Conservation (phyloP, 2,888 invertebrate species). For the Dynastes grantii region DNA sequence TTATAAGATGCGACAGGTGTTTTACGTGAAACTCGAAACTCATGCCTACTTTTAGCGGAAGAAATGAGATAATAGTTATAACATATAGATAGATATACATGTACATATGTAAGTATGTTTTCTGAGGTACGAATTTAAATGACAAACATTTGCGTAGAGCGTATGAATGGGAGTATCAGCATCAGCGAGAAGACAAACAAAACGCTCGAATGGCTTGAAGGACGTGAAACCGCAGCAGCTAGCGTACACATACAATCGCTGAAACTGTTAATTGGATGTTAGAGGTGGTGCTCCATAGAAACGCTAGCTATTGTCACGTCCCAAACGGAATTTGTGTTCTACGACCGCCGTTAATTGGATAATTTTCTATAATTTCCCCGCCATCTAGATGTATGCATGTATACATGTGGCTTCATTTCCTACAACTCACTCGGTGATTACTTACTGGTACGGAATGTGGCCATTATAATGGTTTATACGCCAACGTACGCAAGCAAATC, state of each 20-base stretch:
- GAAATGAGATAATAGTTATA: background rate
- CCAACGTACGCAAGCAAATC: too few species aligned
- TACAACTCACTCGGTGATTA: constrained; percentile 2
- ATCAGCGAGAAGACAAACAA: constrained; percentile 30
- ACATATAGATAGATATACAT: background rate
- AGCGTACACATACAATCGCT: constrained; percentile 57
- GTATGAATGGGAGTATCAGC: constrained; percentile 32
- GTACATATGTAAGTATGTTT: background rate
- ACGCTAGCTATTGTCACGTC: constrained; percentile 63
- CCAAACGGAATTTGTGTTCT: constrained; percentile 56
- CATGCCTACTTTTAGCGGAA: background rate
- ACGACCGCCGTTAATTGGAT: constrained; percentile 30
- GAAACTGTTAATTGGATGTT: constrained; percentile 62
- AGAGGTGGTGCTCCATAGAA: constrained; percentile 58
- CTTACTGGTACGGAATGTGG: constrained; percentile 2
- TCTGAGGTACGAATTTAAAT: constrained; percentile 5
- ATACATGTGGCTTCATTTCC: constrained; percentile 18
- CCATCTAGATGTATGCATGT: constrained; percentile 13
- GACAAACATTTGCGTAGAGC: constrained; percentile 33
- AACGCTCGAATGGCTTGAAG: constrained; percentile 32
- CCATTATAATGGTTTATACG: too few species aligned
- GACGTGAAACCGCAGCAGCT: constrained; percentile 33
- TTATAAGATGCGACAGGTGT: too few species aligned
- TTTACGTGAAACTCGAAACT: too few species aligned
- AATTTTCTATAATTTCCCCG: constrained; percentile 32